Conservation (phyloP, 2,888 invertebrate genomes). For the Trisateles emortualis region DNA sequence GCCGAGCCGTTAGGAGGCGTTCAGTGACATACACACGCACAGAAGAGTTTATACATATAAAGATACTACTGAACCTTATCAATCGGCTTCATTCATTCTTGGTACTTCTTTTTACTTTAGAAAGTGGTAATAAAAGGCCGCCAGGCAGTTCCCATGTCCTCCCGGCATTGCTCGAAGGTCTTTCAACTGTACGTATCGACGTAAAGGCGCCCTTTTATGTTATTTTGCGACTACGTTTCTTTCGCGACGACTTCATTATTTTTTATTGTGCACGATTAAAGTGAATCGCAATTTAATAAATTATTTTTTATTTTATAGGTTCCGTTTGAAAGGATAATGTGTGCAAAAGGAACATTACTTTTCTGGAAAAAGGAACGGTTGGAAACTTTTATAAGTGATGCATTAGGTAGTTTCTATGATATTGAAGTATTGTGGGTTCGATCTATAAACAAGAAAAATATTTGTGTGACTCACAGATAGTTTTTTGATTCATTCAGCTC, state of each 20-base stretch:
- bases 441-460: no score
- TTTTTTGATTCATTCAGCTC: no score
- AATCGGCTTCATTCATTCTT: neutral
- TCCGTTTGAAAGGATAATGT: neutral
- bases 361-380: neutral
- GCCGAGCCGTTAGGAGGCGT: no score
- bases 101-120: neutral
- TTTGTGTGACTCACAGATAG: no score
- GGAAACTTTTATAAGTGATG: neutral
- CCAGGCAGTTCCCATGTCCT: neutral
- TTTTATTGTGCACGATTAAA: constrained; percentile 6
- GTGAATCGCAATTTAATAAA: neutral
- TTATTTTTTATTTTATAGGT: constrained; percentile 1
- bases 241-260: constrained; percentile 1
- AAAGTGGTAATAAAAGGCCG: neutral
- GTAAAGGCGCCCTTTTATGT: neutral
- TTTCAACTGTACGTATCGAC: neutral
- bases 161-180: neutral
- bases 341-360: no score
- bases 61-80: neutral
- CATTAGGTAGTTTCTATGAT: no score
- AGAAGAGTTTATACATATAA: neutral
- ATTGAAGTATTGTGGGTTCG: no score
- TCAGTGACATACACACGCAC: no score
- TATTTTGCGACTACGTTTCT: neutral